Percentiles rank a stretch among this genome's conserved stretches.
phyloP scores from a whole-genome alignment of 2,797 vertebrate genomes.

The Eupleurogrammus muticus region DNA sequence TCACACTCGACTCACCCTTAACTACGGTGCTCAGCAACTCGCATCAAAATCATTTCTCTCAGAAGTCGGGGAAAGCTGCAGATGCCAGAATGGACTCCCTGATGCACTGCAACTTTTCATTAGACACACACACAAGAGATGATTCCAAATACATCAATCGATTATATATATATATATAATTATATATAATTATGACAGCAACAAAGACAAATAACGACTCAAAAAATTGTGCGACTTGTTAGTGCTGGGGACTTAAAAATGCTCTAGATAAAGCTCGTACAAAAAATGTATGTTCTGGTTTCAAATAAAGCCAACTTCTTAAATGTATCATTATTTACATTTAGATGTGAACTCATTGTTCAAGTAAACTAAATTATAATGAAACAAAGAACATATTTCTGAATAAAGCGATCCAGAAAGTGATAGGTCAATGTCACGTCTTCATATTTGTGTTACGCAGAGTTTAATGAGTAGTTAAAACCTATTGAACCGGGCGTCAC shows the following conservation, averaged over 20 bases:
- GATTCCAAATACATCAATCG: neutral
- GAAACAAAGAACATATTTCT: neutral
- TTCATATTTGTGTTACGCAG: constrained; percentile 14
- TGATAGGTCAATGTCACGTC: constrained; percentile 2
- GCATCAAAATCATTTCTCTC: constrained; percentile 16
- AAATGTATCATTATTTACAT: too few species aligned
- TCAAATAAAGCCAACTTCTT: too few species aligned
- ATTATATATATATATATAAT: too few species aligned
- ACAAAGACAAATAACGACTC: neutral
- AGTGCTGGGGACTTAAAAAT: neutral
- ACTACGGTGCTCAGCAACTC: neutral
- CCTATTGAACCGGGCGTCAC: neutral
- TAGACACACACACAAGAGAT: neutral
- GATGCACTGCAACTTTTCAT: constrained; percentile 18
- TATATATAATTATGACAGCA: constrained; percentile 1
- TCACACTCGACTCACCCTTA: neutral
- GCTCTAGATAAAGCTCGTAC: too few species aligned
- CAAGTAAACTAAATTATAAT: neutral
- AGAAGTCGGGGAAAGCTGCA: constrained; percentile 6
- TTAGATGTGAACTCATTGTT: neutral
- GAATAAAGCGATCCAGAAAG: neutral
- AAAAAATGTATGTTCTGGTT: too few species aligned
- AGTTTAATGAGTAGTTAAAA: constrained; percentile 24
- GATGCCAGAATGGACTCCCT: constrained; percentile 8
- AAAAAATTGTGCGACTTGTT: neutral